Evolutionary conservation across 2,797 vertebrate genomes (phyloP).

Genomic region (Sebastes vulpes): DNA sequence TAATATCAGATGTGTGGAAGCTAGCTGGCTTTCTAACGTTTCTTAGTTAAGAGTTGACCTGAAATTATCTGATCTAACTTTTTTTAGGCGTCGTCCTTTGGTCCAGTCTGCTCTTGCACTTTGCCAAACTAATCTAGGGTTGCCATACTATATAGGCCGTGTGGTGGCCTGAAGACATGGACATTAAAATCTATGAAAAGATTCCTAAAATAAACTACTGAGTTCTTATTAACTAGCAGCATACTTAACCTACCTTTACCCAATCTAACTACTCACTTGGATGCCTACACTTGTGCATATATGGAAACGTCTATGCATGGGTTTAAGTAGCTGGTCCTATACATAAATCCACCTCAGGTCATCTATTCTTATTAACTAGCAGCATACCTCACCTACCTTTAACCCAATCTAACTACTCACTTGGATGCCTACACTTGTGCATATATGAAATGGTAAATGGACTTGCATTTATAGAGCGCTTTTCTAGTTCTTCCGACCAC

Average conservation of each 20-base stretch:
- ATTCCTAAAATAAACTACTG: too few species aligned
- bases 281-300: background rate
- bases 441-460: background rate
- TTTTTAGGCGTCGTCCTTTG: slow-evolving; percentile 28
- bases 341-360: background rate
- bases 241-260: background rate
- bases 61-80: slow-evolving; percentile 9
- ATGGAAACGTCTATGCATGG: too few species aligned
- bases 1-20: slow-evolving; percentile 42
- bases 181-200: too few species aligned
- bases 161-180: background rate
- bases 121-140: background rate
- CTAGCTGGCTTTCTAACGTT: slow-evolving; percentile 52
- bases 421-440: background rate
- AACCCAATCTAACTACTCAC: background rate
- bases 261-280: background rate
- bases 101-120: background rate
- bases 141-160: background rate
- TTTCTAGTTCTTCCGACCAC: too few species aligned
- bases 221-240: background rate
- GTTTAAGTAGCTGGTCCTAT: background rate
- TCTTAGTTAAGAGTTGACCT: background rate
- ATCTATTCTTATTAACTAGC: background rate
- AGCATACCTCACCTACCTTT: slow-evolving; percentile 3
- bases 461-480: too few species aligned